Conservation (phyloP, 2,888 invertebrate genomes). For the Dasysyrphus tricinctus region DNA sequence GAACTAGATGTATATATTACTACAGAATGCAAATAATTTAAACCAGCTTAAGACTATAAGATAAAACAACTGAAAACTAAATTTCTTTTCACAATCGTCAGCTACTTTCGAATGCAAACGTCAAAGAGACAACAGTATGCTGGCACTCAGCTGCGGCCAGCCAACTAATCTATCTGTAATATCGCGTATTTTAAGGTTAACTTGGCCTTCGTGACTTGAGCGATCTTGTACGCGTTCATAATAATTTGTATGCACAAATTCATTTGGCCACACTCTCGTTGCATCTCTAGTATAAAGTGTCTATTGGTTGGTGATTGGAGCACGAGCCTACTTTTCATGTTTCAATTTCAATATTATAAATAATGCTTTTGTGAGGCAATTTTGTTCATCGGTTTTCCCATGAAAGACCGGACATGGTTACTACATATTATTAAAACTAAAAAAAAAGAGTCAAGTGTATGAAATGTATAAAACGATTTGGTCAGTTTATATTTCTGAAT, state of each 20-base stretch:
- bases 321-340: slow-evolving; percentile 18
- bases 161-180: slow-evolving; percentile 43
- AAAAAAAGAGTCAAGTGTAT: neutral
- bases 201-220: slow-evolving; percentile 41
- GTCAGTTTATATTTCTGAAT: too few relatives aligned
- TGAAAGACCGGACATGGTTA: neutral
- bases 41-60: slow-evolving; percentile 51
- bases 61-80: slow-evolving; percentile 61
- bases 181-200: slow-evolving; percentile 44
- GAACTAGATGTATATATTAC: neutral
- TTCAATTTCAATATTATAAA: slow-evolving; percentile 7
- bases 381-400: neutral
- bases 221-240: slow-evolving; percentile 52
- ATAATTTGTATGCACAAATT: slow-evolving; percentile 48
- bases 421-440: neutral
- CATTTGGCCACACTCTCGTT: slow-evolving; percentile 26
- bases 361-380: slow-evolving; percentile 1
- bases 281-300: slow-evolving; percentile 28
- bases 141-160: slow-evolving; percentile 30
- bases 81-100: slow-evolving; percentile 61
- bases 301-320: slow-evolving; percentile 37
- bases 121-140: slow-evolving; percentile 31
- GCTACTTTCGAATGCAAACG: slow-evolving; percentile 64
- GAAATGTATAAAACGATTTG: too few relatives aligned
- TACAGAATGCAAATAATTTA: slow-evolving; percentile 50